Evolutionary conservation across 2,888 invertebrate genomes (phyloP), one percentile per base, ranked within the genome.

Genomic region (Kuschelorhynchus macadamiae): DNA sequence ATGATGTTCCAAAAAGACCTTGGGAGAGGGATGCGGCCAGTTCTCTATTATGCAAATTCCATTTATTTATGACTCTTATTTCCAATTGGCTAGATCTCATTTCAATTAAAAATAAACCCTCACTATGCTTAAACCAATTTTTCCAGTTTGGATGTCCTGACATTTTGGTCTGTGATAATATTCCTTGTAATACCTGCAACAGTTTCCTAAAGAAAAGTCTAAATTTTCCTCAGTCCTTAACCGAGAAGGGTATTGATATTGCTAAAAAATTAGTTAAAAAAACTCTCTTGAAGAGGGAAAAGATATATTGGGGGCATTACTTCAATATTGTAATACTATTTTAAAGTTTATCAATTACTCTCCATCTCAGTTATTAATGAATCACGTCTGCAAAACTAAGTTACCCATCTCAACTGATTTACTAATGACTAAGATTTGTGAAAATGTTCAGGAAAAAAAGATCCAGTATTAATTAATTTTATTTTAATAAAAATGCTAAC

Each of bases 261-360:
- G 33, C 33, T 52, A 67, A 63, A 39, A 49, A 25, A 1, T 36
- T 47, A 5, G 11, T 52, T n/a, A 20, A 50, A 50, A 50, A 25
- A 52, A 17, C 33, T 33, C n/a, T n/a, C 17, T 49, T 25, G 21
- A 20, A 49, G 59, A 52, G 25, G 59, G 46, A 42, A 59, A 50
- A 42, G 42, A 59, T 59, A 42, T 50, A 47, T 56, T 56, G 41
- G 41, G 36, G 21, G 63, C 70, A 14, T 71, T 73, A 68, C 49
- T 73, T n/a, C 63, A 71, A 47, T 72, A 72, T 78, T 52, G 63
- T 52, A 70, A 71, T 60, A 61, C 67, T 5, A 66, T 60, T 64
- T 64, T 72, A n/a, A 68, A 71, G 59, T 16, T 32, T 67, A 59
- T 47, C n/a, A 44, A 47, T 20, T 59, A 47, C 25, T 47, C 46